Conservation (phyloP, 2,113 vertebrate genomes). For the Oreocharis arfaki region DNA sequence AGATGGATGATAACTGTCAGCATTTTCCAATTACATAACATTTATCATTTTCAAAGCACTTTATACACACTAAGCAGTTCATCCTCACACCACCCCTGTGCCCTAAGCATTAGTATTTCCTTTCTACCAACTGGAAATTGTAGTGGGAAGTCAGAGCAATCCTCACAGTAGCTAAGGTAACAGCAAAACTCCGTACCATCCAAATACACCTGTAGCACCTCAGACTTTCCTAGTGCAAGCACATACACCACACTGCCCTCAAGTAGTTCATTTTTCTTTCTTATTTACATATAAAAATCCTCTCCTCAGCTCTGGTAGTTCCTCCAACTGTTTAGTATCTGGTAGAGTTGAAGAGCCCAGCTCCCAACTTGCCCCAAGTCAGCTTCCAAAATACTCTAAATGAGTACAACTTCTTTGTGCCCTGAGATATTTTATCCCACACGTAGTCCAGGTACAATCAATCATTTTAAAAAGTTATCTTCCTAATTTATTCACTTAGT, state of each 20-base stretch:
- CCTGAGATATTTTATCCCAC: not conserved
- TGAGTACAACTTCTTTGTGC: not conserved
- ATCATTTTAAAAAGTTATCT: not conserved
- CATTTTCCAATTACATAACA: not conserved
- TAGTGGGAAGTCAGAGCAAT: not conserved
- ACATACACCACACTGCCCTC: not conserved
- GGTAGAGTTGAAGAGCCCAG: not conserved
- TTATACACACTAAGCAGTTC: not conserved
- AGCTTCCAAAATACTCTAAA: not conserved
- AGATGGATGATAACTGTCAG: not conserved
- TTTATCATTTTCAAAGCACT: not conserved
- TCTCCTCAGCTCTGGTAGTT: not conserved
- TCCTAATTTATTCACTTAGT: not conserved
- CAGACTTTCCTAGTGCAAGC: not conserved
- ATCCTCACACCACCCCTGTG: not conserved
- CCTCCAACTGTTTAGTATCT: not conserved
- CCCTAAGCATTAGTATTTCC: not conserved
- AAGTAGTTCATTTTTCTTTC: not conserved
- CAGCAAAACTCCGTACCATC: not conserved
- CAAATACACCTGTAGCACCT: not conserved
- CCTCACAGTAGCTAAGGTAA: not conserved
- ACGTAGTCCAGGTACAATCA: not conserved
- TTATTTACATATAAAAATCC: not conserved
- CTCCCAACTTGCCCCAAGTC: not conserved
- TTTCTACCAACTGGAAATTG: not conserved